Evolutionary conservation across 2,888 invertebrate genomes (phyloP), one percentile per base, ranked within the genome.

Genomic region (Temnothorax ravouxi): DNA sequence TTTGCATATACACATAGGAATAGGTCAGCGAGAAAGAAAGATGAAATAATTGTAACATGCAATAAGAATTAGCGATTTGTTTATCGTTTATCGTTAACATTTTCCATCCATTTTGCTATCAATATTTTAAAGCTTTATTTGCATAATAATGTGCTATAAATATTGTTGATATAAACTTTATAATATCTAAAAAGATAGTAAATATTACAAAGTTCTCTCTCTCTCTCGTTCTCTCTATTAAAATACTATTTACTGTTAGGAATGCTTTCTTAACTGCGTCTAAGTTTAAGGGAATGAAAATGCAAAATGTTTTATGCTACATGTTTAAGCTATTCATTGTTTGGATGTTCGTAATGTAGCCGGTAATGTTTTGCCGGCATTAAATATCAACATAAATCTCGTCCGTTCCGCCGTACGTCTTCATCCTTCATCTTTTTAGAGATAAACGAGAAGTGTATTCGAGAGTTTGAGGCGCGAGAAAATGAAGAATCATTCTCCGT

Each of bases 401-500:
- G 9, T 64, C 54, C 62, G 29, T 34, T 61, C 25, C 29, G 52
- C 21, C 38, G 84, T 85, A 67, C 54, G 66, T 69, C 50, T 47
- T 56, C 67, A 80, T 81, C 79, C 66, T 83, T 86, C 67, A 34
- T 44, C 75, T 80, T 52, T 29, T 25, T 13, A 21, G 21, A 67
- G 34, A 69, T 50, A 25, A 47, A 75, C 13, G 79, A 52, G 50
- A 66, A 64, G 69, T 77, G 69, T 77, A 79, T 66, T 87, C 66
- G 84, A 50, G 77, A 67, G 69, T 75, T 83, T 52, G 64, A 69
- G 59, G 50, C 61, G 84, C 61, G 82, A 72, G 64, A 86, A 81
- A 88, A 83, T 66, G 86, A 85, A 79, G 80, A 66, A 85, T 72
- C 83, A 74, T 84, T 71, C 59, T 62, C 50, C 62, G 82, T 61